Base-by-base conservation (phyloP, 2,797 vertebrate genomes). In the Acipenser oxyrinchus region DNA sequence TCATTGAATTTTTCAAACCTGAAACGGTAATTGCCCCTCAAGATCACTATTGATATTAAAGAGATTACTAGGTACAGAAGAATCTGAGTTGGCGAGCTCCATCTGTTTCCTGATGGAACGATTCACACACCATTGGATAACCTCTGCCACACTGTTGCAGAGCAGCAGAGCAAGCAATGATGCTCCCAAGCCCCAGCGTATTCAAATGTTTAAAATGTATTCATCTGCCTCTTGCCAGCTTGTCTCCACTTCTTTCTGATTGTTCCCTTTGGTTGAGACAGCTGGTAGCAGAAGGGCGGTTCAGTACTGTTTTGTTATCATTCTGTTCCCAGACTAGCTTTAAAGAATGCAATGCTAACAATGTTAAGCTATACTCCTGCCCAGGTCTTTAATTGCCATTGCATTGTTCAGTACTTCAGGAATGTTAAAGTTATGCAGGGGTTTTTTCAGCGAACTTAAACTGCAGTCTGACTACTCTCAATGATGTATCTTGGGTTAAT, bases 91-190 rank as follows among this genome's bases (percentile, higher is more conserved):
- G 65, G 65, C 67, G 73, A 65, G 79, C 71, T 78, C 69, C 74
- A 75, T 84, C 79, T 84, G 77, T 72, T 72, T 71, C 75, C 73
- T 78, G 77, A 84, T 78, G 78, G 79, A 79, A 84, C 69, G 64
- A 71, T 84, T 89, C 87, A 75, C 79, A 83, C 79, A 78, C 69
- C 66, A 72, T 69, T 82, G 80, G 72, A 79, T 82, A 75, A 76
- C 62, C 73, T 78, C 75, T 79, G 84, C 78, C 78, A 73, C 64
- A 80, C 78, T 74, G 80, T 78, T 76, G 79, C 61, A 66, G 80
- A 71, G 84, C 83, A 86, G 74, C 73, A 73, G 81, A 84, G 86
- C 84, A 83, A 76, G 77, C 86, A 83, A 86, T 77, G 63, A 80
- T 74, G 69, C 79, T 79, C 76, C 77, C 69, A 72, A 73, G 79